Base-by-base conservation (phyloP, 2,797 vertebrate species). In the Sebastes cheni region DNA sequence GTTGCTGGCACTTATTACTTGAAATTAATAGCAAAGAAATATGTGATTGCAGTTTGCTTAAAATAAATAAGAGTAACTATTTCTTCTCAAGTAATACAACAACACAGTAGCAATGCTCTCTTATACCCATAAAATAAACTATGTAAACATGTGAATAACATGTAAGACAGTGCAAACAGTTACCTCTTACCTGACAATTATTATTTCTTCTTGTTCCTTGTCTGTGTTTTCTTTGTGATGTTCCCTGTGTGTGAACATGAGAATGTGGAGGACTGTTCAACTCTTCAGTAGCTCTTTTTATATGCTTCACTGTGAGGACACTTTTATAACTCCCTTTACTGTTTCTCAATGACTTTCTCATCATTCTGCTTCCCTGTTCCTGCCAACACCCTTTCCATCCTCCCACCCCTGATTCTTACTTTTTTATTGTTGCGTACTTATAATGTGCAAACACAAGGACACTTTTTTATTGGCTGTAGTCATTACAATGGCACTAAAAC, bases 401-500 rank as follows among this genome's bases (percentile, higher is more conserved):
- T 79, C 82, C 77, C 79, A 59, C 61, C 30, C 10, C 20, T n/a
- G 69, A 64, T 50, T 61, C 67, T 50, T 46, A 42, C 12, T 39
- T 12, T 83, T 86, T 83, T 85, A 77, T 88, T 89, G 80, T 87
- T 72, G n/a, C 2, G 6, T 61, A 62, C 74, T 67, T 77, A 34
- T 34, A 68, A 76, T 81, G 67, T 83, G 81, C 75, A 80, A 79
- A 79, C 80, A 81, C 52, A 72, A 71, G 39, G 39, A 75, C 58
- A 72, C n/a, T 23, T 72, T 72, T 90, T 92, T 88, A 91, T 92
- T 79, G 86, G 60, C 39, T 77, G 2, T 32, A 64, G 64, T 70
- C 69, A 75, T 91, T 79, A 72, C 39, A 56, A 12, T 75, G 74
- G 67, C 52, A 86, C 80, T 90, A 89, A 90, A 94, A 72, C 11